phyloP scores from a whole-genome alignment of 2,888 invertebrate genomes.

The Papilio gigon region DNA sequence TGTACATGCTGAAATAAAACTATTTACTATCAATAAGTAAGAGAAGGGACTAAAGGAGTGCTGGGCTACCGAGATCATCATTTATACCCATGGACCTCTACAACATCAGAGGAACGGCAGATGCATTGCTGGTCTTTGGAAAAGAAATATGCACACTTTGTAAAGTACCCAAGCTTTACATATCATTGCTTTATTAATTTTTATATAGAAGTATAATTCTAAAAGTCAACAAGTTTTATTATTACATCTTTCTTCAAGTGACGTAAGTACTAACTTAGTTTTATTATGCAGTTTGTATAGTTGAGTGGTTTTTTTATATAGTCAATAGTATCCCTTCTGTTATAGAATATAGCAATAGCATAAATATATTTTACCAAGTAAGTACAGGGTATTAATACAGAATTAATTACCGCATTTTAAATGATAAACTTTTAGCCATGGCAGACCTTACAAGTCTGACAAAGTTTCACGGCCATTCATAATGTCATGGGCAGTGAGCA shows the following conservation, averaged over 20 bases:
- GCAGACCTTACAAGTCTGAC: not conserved
- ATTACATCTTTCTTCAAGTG: not conserved
- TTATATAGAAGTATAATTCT: too few species aligned
- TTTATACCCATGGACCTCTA: too few species aligned
- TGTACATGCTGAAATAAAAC: not conserved
- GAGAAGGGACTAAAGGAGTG: too few species aligned
- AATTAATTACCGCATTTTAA: constrained; percentile 1
- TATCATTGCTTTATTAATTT: too few species aligned
- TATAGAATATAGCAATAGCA: not conserved
- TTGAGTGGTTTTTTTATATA: not conserved
- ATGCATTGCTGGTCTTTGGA: too few species aligned
- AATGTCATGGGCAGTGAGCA: constrained; percentile 34
- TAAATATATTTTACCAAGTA: too few species aligned
- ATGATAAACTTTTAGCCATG: constrained; percentile 1
- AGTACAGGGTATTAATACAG: not conserved
- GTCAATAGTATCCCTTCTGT: not conserved
- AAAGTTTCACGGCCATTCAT: constrained; percentile 36
- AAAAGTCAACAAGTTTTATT: too few species aligned
- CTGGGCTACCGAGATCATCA: too few species aligned
- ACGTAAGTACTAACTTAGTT: not conserved
- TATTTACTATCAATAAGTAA: not conserved
- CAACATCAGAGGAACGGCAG: too few species aligned
- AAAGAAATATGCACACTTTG: too few species aligned
- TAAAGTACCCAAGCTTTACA: too few species aligned
- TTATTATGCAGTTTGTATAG: too few species aligned